Percentiles rank a stretch among this genome's conserved stretches.
Evolutionary conservation across 1,140 invertebrate genomes (phyloP).

Genomic region (Augochlora pura): DNA sequence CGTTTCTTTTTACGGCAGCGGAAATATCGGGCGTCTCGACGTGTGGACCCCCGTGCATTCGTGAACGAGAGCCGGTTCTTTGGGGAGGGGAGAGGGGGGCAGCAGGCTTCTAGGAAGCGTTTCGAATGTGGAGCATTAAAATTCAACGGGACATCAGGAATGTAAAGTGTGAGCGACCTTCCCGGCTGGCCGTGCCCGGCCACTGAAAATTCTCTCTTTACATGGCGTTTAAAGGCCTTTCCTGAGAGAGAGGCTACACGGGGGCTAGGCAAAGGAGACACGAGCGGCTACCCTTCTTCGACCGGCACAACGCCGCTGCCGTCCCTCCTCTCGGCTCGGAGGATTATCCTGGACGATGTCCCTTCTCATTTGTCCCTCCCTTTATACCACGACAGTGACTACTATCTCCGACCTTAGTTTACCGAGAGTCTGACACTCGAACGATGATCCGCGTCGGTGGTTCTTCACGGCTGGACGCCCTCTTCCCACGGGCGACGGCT

Average conservation of each 20-base stretch:
- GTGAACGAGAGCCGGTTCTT: not conserved
- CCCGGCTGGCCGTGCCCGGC: conserved; percentile 6
- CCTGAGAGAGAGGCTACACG: conserved; percentile 7
- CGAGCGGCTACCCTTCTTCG: not conserved
- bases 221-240: conserved; percentile 9
- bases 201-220: conserved; percentile 6
- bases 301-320: not conserved
- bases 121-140: conserved; percentile 37
- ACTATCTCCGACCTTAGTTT: conserved; percentile 34
- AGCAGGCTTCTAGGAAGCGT: conserved; percentile 11
- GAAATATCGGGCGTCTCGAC: not conserved
- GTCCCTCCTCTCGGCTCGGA: conserved; percentile 18
- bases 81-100: too few relatives aligned
- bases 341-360: conserved; percentile 52
- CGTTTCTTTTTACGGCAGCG: too few relatives aligned
- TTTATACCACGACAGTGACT: conserved; percentile 55
- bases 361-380: conserved; percentile 42
- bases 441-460: not conserved
- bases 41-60: not conserved
- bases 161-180: conserved; percentile 41
- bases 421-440: not conserved
- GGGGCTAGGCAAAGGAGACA: conserved; percentile 17
- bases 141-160: conserved; percentile 42
- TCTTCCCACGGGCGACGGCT: too few relatives aligned
- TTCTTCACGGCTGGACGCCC: too few relatives aligned